Base-by-base conservation (phyloP, 2,888 invertebrate genomes). In the Amphipyra berbera region DNA sequence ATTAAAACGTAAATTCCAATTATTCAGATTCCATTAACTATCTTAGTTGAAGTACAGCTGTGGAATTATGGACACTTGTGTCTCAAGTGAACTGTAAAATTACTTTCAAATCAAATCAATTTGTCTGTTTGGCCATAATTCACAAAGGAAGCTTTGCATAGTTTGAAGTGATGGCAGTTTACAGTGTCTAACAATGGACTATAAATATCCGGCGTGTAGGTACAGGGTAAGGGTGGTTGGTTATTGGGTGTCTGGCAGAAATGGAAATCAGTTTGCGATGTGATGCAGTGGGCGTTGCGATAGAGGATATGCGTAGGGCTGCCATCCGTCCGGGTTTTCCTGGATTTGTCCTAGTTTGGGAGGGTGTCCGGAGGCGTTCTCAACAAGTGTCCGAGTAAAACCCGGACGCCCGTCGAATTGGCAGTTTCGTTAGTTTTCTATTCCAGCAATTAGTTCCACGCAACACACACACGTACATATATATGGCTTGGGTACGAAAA, bases 131-230 rank as follows among this genome's bases (percentile, higher is more conserved):
- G 49, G 33, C 27, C 38, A 42, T 42, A 46, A 57, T 42, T 61
- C 56, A 53, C 40, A 64, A 50, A 42, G 35, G 41, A 37, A 6
- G 44, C 30, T 73, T 41, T 57, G 61, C 27, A 38, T 45, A 49
- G 45, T 73, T 53, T 30, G 37, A 44, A 47, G 35, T 52, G 54
- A 41, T 54, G 41, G 47, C 46, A 62, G 67, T 68, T 63, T 66
- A 62, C 54, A 50, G 44, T 49, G 68, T 54, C 68, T 63, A 58
- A 64, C 61, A 76, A 78, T 73, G 59, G 74, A 68, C 79, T 73
- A 85, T 88, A 88, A 87, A 88, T 88, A 85, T 83, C 73, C 67
- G 72, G 78, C 1, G 21, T 82, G 81, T 78, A 68, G 64, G 30
- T 30, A 7, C 7, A 77, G 77, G 72, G 67, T 75, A 77, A 68